Evolutionary conservation across 2,888 invertebrate species (phyloP).

Genomic region (Dryocosmus kuriphilus): DNA sequence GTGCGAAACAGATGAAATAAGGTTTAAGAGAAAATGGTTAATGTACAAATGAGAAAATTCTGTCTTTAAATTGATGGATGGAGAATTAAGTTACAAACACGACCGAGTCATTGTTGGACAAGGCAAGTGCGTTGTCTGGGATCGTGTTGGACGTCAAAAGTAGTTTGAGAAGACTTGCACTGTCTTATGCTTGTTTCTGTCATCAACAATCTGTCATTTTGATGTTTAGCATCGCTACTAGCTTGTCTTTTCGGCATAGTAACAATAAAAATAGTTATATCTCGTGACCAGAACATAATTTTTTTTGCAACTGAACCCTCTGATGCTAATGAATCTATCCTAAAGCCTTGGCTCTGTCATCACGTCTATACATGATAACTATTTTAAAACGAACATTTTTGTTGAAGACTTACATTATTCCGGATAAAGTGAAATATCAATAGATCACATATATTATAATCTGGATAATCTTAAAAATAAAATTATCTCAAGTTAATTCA

Average conservation of each 20-base stretch:
- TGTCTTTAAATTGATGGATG: not conserved
- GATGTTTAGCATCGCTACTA: not conserved
- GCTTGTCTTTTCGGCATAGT: not conserved
- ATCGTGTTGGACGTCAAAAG: constrained; percentile 22
- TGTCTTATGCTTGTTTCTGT: constrained; percentile 17
- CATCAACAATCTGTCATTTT: constrained; percentile 29
- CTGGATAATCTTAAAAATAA: too few species aligned
- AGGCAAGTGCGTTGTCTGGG: not conserved
- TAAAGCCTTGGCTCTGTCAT: not conserved
- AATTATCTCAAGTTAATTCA: too few species aligned
- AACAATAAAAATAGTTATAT: constrained; percentile 9
- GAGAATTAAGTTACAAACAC: not conserved
- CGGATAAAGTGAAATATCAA: not conserved
- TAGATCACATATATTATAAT: too few species aligned
- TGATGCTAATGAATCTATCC: not conserved
- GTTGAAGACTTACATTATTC: not conserved
- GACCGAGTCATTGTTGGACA: constrained; percentile 20
- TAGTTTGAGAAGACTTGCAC: constrained; percentile 4
- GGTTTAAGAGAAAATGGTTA: not conserved
- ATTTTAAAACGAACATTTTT: not conserved
- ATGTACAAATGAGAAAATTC: not conserved
- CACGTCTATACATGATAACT: not conserved
- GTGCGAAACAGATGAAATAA: too few species aligned
- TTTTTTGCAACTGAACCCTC: not conserved
- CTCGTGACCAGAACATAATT: not conserved